phyloP scores from a whole-genome alignment of 2,888 invertebrate genomes.

The Eudemis profundana region DNA sequence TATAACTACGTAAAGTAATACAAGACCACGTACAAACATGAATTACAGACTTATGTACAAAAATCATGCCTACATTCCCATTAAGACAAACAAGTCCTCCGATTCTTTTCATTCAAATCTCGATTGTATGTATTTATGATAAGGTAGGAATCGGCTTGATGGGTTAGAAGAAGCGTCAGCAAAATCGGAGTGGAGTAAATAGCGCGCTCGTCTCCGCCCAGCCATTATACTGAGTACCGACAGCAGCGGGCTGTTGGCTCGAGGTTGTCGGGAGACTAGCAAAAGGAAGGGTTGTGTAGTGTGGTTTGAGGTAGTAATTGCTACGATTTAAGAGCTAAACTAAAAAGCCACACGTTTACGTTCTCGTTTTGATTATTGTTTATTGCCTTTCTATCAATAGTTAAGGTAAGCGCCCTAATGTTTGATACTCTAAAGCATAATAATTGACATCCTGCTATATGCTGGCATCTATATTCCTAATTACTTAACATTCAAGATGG shows the following conservation, averaged over 20 bases:
- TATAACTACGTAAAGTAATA: background rate
- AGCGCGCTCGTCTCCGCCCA: constrained; percentile 32
- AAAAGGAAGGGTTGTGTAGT: constrained; percentile 4
- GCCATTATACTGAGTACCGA: constrained; percentile 12
- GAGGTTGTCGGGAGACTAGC: background rate
- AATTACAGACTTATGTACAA: constrained; percentile 17
- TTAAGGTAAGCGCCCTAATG: no score
- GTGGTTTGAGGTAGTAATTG: background rate
- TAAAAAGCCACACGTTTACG: no score
- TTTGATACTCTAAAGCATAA: no score
- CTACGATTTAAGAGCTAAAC: no score
- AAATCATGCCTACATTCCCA: constrained; percentile 6
- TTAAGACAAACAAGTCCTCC: constrained; percentile 14
- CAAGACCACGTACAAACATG: constrained; percentile 6
- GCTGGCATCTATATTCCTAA: no score
- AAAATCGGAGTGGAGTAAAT: constrained; percentile 15
- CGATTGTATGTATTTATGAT: background rate
- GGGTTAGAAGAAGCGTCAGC: constrained; percentile 14
- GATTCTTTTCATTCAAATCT: background rate
- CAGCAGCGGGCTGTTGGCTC: constrained; percentile 7
- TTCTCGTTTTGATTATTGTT: no score
- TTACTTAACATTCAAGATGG: no score
- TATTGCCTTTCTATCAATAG: no score
- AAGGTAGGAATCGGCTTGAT: background rate
- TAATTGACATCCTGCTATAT: no score